These are phyloP conservation scores for Glyptemys insculpta DNA, from an alignment of 2,797 vertebrate species.

Conservation along the genomic window DNA sequence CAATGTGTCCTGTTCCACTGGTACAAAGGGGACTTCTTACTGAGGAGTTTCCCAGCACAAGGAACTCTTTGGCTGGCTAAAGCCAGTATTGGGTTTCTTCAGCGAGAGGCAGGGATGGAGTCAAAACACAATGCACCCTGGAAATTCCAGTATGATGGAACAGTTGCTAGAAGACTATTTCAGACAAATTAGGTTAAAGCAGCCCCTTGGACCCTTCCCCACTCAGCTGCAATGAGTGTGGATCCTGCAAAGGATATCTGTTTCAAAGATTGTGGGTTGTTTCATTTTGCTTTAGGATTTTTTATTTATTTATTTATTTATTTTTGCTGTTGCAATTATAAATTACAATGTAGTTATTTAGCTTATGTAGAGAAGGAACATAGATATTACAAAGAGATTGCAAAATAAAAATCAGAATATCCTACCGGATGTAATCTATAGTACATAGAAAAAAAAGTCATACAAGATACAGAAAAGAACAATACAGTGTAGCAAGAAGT, in stretches of 20 bases:
- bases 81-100: neutral
- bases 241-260: neutral
- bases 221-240: neutral
- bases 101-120: neutral
- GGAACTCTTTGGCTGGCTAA: neutral
- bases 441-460: neutral
- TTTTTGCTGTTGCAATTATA: neutral
- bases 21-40: neutral
- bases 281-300: neutral
- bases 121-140: neutral
- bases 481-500: neutral
- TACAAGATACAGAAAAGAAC: neutral
- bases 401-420: neutral
- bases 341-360: neutral
- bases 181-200: neutral
- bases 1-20: no score
- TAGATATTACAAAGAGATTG: neutral
- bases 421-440: neutral
- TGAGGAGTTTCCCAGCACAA: neutral
- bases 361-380: neutral
- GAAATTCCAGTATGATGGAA: neutral
- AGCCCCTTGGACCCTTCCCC: neutral
- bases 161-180: neutral
- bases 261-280: neutral
- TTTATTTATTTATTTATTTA: neutral